These are phyloP conservation scores for Heteromyza rotundicornis DNA, from an alignment of 2,888 invertebrate genomes.

Conservation along the genomic window DNA sequence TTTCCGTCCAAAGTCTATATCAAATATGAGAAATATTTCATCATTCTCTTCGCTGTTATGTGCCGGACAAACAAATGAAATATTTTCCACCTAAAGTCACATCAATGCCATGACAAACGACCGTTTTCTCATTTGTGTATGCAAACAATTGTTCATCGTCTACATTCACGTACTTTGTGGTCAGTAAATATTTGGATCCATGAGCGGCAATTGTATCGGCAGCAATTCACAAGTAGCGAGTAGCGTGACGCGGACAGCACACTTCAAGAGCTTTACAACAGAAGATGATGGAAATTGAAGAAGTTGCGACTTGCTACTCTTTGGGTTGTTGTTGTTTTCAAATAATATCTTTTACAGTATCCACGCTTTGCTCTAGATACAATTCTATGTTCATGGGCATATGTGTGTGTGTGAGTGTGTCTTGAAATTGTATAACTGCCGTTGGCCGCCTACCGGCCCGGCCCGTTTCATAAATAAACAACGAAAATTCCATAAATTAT, in stretches of 20 bases:
- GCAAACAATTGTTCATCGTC: no score
- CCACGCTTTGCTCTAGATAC: constrained; percentile 4
- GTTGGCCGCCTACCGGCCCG: neutral
- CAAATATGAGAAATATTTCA: no score
- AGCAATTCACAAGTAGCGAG: neutral
- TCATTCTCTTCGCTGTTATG: no score
- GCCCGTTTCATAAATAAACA: neutral
- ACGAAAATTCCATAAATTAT: neutral
- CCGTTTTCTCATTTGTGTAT: no score
- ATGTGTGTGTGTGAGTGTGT: neutral
- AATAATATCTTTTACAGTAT: neutral
- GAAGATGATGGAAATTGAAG: no score
- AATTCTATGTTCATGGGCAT: neutral
- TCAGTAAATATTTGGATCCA: neutral
- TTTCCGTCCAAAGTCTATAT: no score
- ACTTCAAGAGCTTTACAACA: neutral
- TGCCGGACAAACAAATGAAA: no score
- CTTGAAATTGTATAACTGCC: neutral
- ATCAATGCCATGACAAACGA: no score
- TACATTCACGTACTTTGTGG: no score
- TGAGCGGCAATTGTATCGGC: neutral
- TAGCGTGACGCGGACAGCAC: neutral
- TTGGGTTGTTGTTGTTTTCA: neutral
- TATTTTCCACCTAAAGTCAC: no score
- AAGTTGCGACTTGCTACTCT: no score